These are phyloP conservation scores for Rhynchophorus ferrugineus DNA, from an alignment of 1,140 invertebrate species.

Conservation along the genomic window DNA sequence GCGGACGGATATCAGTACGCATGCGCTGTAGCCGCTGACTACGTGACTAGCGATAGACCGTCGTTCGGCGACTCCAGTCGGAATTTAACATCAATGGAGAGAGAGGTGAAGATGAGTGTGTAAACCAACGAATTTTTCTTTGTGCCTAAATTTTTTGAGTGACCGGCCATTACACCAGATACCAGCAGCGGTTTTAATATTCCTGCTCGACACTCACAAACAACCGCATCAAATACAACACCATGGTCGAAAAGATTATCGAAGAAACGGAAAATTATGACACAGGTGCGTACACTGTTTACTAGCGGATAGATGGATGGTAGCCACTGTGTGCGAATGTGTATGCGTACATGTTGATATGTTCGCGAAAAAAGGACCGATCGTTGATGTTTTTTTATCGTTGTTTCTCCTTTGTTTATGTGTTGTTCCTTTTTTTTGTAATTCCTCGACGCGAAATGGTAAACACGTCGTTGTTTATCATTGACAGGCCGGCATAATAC, in stretches of 20 bases:
- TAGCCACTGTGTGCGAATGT: too few species aligned
- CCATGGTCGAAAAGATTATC: constrained; percentile 39
- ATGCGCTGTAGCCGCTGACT: constrained; percentile 19
- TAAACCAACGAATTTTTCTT: constrained; percentile 35
- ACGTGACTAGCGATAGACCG: constrained; percentile 26
- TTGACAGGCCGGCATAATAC: not conserved
- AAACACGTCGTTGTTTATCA: not conserved
- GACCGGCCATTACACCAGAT: constrained; percentile 28
- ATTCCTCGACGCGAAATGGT: too few species aligned
- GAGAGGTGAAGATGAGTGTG: constrained; percentile 32
- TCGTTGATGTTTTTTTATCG: too few species aligned
- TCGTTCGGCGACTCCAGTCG: constrained; percentile 27
- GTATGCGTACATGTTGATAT: too few species aligned
- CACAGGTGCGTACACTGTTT: constrained; percentile 27
- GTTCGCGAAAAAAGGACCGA: too few species aligned
- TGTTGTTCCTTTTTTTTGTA: too few species aligned
- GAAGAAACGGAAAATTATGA: constrained; percentile 38
- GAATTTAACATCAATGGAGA: constrained; percentile 36
- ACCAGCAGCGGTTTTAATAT: constrained; percentile 15
- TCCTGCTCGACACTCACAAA: constrained; percentile 5
- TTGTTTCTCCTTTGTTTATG: too few species aligned
- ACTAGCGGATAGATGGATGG: too few species aligned
- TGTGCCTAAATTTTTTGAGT: constrained; percentile 32
- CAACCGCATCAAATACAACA: constrained; percentile 20
- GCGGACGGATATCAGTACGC: constrained; percentile 21